Percentiles rank a stretch among this genome's conserved stretches.
Evolutionary conservation across 1,140 invertebrate genomes (phyloP).

Genomic region (Musca domestica): DNA sequence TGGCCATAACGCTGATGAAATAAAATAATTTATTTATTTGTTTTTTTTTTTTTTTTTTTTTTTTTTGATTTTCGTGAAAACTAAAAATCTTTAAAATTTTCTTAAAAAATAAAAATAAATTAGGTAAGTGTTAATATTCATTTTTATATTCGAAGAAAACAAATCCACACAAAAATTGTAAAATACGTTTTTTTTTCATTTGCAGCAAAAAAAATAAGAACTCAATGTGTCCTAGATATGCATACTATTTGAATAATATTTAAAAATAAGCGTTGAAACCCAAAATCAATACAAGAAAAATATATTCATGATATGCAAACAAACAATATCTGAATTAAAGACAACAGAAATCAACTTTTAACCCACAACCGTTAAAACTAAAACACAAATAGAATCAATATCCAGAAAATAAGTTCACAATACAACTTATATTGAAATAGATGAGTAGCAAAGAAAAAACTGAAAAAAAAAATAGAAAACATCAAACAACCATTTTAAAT

Average conservation of each 20-base stretch:
- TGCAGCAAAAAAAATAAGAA: slow-evolving; percentile 36
- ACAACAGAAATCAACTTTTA: neutral
- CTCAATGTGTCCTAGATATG: slow-evolving; percentile 48
- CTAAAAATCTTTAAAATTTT: too few relatives aligned
- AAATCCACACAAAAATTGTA: slow-evolving; percentile 26
- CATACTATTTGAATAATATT: slow-evolving; percentile 31
- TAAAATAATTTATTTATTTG: too few relatives aligned
- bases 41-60: too few relatives aligned
- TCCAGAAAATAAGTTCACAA: neutral
- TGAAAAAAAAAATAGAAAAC: too few relatives aligned
- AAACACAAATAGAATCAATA: neutral
- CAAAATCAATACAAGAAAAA: neutral
- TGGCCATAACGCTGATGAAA: too few relatives aligned
- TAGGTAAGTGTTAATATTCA: slow-evolving; percentile 21
- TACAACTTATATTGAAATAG: neutral
- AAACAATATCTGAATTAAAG: neutral
- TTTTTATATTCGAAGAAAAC: neutral
- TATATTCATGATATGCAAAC: neutral
- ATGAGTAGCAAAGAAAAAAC: neutral
- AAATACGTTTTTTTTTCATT: slow-evolving; percentile 32
- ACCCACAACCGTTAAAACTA: neutral
- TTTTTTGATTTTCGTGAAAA: too few relatives aligned
- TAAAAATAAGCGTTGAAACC: neutral
- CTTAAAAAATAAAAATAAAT: neutral
- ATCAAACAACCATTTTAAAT: slow-evolving; percentile 12